These are phyloP conservation scores for Melikaiella ostensackeni DNA, from an alignment of 2,888 invertebrate species.

Conservation along the genomic window DNA sequence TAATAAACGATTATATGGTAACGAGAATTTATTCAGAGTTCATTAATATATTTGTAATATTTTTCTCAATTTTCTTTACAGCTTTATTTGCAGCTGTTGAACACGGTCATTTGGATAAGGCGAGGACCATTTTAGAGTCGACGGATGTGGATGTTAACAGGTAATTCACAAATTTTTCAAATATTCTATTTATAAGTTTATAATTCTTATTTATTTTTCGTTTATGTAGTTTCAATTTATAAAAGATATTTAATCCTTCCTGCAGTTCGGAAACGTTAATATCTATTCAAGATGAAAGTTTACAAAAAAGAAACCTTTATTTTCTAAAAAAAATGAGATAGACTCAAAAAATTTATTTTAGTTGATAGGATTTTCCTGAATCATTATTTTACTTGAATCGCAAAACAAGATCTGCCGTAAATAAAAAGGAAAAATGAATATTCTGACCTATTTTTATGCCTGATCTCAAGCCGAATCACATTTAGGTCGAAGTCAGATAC, in stretches of 20 bases:
- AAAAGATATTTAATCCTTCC: too few species aligned
- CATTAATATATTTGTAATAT: conserved; percentile 3
- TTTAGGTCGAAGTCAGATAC: neutral
- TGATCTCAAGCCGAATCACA: neutral
- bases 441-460: conserved; percentile 9
- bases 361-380: too few species aligned
- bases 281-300: too few species aligned
- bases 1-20: neutral
- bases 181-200: conserved; percentile 21
- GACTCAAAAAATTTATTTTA: too few species aligned
- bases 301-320: too few species aligned
- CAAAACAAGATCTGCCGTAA: too few species aligned
- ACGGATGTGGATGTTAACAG: conserved; percentile 96
- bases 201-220: neutral
- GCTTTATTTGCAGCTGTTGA: conserved; percentile 97
- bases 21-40: neutral
- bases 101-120: conserved; percentile 95
- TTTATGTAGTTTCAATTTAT: too few species aligned
- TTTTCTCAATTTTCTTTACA: conserved; percentile 74
- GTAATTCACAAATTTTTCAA: conserved; percentile 78
- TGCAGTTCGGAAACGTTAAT: too few species aligned
- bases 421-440: neutral
- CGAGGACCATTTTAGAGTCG: conserved; percentile 92
- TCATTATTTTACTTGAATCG: too few species aligned
- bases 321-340: too few species aligned